phyloP scores from a whole-genome alignment of 2,888 invertebrate genomes.

The Heteropelma amictum region DNA sequence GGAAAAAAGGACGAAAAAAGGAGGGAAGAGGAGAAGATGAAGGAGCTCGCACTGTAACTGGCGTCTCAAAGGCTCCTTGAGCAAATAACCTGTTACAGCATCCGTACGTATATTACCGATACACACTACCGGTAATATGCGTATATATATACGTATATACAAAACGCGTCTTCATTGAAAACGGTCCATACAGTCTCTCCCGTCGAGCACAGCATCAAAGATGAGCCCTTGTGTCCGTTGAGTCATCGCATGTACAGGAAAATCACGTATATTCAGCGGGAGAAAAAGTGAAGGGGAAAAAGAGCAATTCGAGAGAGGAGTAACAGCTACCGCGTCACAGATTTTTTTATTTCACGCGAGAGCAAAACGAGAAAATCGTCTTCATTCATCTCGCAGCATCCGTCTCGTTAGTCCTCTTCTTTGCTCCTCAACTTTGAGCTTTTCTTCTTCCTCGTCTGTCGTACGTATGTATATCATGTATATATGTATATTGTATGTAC shows the following conservation, averaged over 20 bases:
- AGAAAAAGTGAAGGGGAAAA: neutral
- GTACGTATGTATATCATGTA: neutral
- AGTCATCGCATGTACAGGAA: neutral
- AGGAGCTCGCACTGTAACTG: neutral
- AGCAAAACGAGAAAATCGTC: constrained; percentile 11
- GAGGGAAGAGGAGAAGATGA: neutral
- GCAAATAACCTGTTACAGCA: constrained; percentile 21
- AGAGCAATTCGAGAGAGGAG: neutral
- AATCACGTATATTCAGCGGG: neutral
- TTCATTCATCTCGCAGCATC: constrained; percentile 36
- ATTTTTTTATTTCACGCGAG: neutral
- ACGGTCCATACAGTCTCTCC: too few species aligned
- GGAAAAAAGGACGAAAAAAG: neutral
- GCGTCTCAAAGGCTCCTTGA: neutral
- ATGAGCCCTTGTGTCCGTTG: neutral
- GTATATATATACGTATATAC: neutral
- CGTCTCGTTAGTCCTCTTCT: constrained; percentile 49
- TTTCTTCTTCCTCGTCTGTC: constrained; percentile 5
- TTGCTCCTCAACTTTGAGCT: constrained; percentile 11
- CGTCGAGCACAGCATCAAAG: too few species aligned
- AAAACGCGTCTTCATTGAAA: too few species aligned
- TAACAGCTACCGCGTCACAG: neutral
- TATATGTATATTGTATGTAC: neutral
- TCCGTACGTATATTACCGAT: neutral
- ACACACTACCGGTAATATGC: neutral